phyloP scores from a whole-genome alignment of 2,113 vertebrate genomes.

The Donacobius atricapilla region DNA sequence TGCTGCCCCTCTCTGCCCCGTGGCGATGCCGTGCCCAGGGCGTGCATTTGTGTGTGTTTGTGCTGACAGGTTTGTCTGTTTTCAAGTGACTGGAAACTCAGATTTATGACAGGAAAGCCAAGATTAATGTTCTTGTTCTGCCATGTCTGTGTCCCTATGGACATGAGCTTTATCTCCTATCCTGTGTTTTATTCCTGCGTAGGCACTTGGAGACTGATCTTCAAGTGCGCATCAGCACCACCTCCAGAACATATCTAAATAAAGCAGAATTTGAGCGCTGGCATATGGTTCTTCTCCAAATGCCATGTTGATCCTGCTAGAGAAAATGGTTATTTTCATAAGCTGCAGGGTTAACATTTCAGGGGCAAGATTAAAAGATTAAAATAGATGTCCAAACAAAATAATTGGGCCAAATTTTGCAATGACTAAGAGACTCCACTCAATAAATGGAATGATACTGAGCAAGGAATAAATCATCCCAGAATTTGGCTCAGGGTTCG shows the following conservation, averaged over 20 bases:
- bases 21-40: rapidly evolving
- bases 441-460: not conserved
- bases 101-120: not conserved
- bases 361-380: not conserved
- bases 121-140: not conserved
- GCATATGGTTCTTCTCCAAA: slow-evolving; percentile 18
- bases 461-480: not conserved
- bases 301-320: not conserved
- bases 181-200: not conserved
- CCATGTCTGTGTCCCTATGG: not conserved
- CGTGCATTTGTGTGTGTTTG: rapidly evolving
- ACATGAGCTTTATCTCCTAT: not conserved
- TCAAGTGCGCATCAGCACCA: not conserved
- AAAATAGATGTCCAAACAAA: not conserved
- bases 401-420: not conserved
- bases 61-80: not conserved
- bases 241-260: slow-evolving; percentile 24
- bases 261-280: not conserved
- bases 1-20: not conserved
- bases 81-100: not conserved
- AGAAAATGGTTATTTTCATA: slow-evolving; percentile 1
- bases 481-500: not conserved
- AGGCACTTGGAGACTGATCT: not conserved
- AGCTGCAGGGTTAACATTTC: not conserved
- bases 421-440: not conserved